Evolutionary conservation across 2,888 invertebrate genomes (phyloP).

Genomic region (Xestia rhomboidea): DNA sequence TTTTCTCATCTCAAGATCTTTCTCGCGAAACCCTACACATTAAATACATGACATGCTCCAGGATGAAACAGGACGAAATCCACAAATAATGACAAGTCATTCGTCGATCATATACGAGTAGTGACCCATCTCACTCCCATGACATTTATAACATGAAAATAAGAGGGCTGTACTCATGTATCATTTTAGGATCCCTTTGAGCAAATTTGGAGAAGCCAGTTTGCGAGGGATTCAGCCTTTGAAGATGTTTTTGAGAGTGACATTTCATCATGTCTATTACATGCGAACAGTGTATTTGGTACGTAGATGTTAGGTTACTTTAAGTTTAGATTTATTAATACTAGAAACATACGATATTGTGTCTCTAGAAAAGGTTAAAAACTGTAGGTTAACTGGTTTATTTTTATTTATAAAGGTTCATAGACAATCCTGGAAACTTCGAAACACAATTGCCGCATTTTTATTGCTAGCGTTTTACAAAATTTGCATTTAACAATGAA

Average conservation of each 20-base stretch:
- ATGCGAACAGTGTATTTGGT: neutral
- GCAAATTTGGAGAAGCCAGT: constrained; percentile 55
- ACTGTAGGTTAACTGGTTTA: neutral
- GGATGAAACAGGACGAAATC: constrained; percentile 43
- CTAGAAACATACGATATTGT: neutral
- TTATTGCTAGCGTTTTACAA: too few relatives aligned
- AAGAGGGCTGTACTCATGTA: constrained; percentile 51
- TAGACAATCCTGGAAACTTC: too few relatives aligned
- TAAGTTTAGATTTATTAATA: neutral
- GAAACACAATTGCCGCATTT: too few relatives aligned
- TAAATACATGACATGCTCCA: constrained; percentile 19
- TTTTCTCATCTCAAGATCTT: neutral
- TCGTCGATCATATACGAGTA: constrained; percentile 59
- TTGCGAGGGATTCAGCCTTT: constrained; percentile 33
- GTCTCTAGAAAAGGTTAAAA: neutral
- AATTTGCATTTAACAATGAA: too few relatives aligned
- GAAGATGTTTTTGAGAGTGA: constrained; percentile 31
- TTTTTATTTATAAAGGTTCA: too few relatives aligned
- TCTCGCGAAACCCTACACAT: constrained; percentile 27
- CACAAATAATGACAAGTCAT: constrained; percentile 59
- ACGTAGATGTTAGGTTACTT: neutral
- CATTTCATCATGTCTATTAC: constrained; percentile 23
- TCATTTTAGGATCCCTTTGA: constrained; percentile 56
- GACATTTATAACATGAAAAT: constrained; percentile 67
- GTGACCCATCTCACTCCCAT: constrained; percentile 59